Base-by-base conservation (phyloP, 2,113 vertebrate species). In the Neomonachus schauinslandi region DNA sequence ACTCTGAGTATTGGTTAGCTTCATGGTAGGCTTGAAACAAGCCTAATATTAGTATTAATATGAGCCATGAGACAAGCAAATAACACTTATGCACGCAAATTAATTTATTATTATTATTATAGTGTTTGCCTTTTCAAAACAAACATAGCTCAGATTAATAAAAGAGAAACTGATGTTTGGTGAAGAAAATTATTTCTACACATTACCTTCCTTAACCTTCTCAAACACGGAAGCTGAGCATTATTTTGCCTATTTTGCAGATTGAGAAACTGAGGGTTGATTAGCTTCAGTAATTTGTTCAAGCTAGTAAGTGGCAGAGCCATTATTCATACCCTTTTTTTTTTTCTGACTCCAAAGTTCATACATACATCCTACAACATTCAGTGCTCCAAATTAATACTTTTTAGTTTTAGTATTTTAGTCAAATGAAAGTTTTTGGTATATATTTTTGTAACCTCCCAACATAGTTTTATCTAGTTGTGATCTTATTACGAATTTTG, bases 111-210 rank as follows among this genome's bases (percentile, higher is more conserved):
- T 46, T 93, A 53, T 46, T 81, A 91, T 82, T 76, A 46, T 21
- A 67, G 4, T 39, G 49, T 53, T 90, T 91, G 28, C 16, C 46
- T 94, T 93, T 91, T 76, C 26, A 69, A 61, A 87, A 82, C 86
- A 87, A 42, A 86, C 26, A 49, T 87, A 82, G 7, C 12, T 39
- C 65, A 76, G 63, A 69, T 80, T 87, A 93, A 74, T 67, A 51
- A 63, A 95, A 90, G 63, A 39, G 63, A 91, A 93, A 76, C 39
- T 69, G 61, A 51, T 42, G n/a, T 86, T 96, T 77, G 51, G 42
- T 76, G 39, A 92, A 46, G 77, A 89, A 79, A 89, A 89, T 72
- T 55, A n/a, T 63, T 89, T 92, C 16, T 59, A 13, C 15, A 28
- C 26, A 28, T 36, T 89, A 28, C 16, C n/a, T 86, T 51, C 51